Evolutionary conservation across 2,888 invertebrate genomes (phyloP).

Genomic region (Vesta saturnalis): DNA sequence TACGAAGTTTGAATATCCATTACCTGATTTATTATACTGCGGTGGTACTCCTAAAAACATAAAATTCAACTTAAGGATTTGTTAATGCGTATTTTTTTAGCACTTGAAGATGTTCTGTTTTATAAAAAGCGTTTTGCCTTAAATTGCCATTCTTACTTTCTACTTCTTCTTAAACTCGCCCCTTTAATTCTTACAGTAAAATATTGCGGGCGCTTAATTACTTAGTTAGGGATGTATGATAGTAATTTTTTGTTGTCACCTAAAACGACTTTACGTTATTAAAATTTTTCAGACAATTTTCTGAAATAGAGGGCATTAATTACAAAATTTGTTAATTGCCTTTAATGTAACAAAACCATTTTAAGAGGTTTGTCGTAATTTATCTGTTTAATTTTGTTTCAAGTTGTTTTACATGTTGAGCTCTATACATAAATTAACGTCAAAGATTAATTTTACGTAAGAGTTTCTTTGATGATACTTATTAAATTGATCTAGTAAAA

Average conservation of each 20-base stretch:
- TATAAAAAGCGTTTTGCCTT: constrained; percentile 21
- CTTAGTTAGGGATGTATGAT: constrained; percentile 38
- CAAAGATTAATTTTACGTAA: background rate
- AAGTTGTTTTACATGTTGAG: background rate
- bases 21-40: constrained; percentile 40
- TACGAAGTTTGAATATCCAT: constrained; percentile 42
- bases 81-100: constrained; percentile 32
- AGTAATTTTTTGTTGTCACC: constrained; percentile 38
- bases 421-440: background rate
- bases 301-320: constrained; percentile 19
- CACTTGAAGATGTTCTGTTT: constrained; percentile 18
- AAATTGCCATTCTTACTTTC: constrained; percentile 29
- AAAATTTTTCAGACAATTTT: constrained; percentile 28
- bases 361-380: constrained; percentile 5
- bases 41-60: constrained; percentile 27
- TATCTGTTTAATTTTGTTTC: constrained; percentile 12
- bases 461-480: background rate
- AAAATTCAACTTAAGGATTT: constrained; percentile 28
- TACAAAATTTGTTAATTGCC: constrained; percentile 16
- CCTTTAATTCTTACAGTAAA: constrained; percentile 26
- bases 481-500: too few species aligned
- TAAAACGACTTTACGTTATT: constrained; percentile 37
- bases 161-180: constrained; percentile 12
- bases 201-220: constrained; percentile 36
- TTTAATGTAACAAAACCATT: constrained; percentile 10